Base-by-base conservation (phyloP, 2,797 vertebrate species). In the Arvicola amphibius region DNA sequence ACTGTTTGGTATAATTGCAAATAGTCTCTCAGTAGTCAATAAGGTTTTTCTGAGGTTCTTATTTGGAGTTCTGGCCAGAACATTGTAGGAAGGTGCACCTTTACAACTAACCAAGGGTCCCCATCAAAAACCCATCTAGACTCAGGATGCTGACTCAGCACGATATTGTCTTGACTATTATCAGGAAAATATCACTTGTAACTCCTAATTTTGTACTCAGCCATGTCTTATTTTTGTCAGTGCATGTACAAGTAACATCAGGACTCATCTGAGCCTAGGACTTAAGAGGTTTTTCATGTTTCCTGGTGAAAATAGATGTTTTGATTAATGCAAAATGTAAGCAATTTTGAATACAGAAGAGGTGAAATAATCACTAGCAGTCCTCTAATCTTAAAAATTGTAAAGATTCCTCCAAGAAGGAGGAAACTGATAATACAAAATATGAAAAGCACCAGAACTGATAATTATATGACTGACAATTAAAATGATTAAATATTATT, bases 161-260 rank as follows among this genome's bases (percentile, higher is more conserved):
- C 76, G 51, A 80, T 32, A 10, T 76, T 80, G 32, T 94, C 32
- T 92, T 65, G n/a, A 10, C 48, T 92, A 14, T 53, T 17, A 40
- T 12, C 6, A 86, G 43, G 37, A 88, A 93, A 91, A 67, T 61
- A 61, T 21, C n/a, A 40, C 25, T 37, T 79, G n/a, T 86, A 78
- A 34, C 34, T 86, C 83, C 88, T 89, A 61, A 56, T 88, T 91
- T 95, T 90, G 67, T 23, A 91, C 48, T 91, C 46, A 79, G 11
- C 2, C 56, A 80, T 53, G 32, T 84, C n/a, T 95, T 91, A 21
- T 34, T 92, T 92, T 79, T 43, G 23, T 32, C 40, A 81, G 16
- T 79, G 9, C 84, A 25, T 16, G n/a, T 59, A 71, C 46, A 84
- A 88, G 77, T 34, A 29, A 79, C 59, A 40, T 43, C 65, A 14